phyloP scores from a whole-genome alignment of 2,113 vertebrate genomes.

The Colinus virginianus region DNA sequence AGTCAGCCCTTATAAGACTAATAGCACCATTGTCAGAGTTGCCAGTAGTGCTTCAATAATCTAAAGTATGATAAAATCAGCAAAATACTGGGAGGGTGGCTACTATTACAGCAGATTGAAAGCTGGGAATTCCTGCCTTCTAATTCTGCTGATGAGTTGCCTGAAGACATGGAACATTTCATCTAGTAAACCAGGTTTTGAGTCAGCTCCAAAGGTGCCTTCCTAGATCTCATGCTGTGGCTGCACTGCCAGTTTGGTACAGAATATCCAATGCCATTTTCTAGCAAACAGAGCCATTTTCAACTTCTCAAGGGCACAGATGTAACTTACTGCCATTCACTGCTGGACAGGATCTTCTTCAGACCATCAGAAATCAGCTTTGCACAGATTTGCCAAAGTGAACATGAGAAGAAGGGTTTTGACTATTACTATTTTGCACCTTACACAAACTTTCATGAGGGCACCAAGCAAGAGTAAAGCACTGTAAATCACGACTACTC shows the following conservation, averaged over 20 bases:
- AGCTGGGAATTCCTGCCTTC: neutral
- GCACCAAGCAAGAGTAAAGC: neutral
- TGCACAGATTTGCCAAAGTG: neutral
- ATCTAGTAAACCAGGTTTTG: neutral
- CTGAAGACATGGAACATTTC: neutral
- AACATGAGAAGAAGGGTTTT: neutral
- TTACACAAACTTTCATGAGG: neutral
- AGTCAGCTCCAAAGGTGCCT: neutral
- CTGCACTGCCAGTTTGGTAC: neutral
- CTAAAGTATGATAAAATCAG: neutral
- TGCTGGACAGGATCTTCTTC: neutral
- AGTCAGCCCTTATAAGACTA: neutral
- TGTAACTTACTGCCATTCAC: neutral
- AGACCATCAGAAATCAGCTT: neutral
- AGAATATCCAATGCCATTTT: neutral
- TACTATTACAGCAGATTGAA: neutral
- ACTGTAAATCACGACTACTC: neutral
- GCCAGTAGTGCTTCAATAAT: neutral
- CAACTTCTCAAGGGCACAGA: neutral
- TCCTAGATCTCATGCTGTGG: neutral
- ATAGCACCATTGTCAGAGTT: neutral
- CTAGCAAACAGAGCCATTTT: neutral
- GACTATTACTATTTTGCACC: neutral
- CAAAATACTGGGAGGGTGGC: neutral
- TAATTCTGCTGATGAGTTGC: neutral